Conservation (phyloP, 2,888 invertebrate genomes). For the Ornithoptera priamus region DNA sequence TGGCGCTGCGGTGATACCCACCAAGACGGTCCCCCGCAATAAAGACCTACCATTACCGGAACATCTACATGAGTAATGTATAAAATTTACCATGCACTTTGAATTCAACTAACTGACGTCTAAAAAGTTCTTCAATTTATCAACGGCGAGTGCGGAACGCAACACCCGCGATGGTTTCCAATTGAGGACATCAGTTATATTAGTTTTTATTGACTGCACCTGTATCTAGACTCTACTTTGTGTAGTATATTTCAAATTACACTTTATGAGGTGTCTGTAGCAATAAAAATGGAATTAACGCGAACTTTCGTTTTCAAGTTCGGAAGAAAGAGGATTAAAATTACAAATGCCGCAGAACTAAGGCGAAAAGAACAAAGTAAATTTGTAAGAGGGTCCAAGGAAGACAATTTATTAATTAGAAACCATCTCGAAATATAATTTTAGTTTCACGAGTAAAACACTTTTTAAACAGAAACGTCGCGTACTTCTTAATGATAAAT, state of each 20-base stretch:
- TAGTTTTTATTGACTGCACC: slow-evolving; percentile 11
- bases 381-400: slow-evolving; percentile 1
- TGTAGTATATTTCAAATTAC: slow-evolving; percentile 1
- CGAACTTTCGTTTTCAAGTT: neutral
- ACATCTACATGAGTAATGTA: too few relatives aligned
- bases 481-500: neutral
- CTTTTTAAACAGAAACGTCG: neutral
- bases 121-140: neutral
- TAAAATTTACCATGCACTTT: neutral
- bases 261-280: neutral
- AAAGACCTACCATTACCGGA: too few relatives aligned
- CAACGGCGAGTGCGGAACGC: neutral
- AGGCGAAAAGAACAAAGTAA: slow-evolving; percentile 1
- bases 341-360: slow-evolving; percentile 4
- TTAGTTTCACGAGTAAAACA: neutral
- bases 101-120: neutral
- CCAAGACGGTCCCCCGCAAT: too few relatives aligned
- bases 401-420: slow-evolving; percentile 3
- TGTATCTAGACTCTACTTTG: slow-evolving; percentile 1
- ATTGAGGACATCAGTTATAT: slow-evolving; percentile 5
- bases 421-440: slow-evolving; percentile 2
- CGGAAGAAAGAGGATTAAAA: slow-evolving; percentile 2
- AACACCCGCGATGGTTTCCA: slow-evolving; percentile 5
- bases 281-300: slow-evolving; percentile 4
- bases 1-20: too few relatives aligned